These are phyloP conservation scores for Smithornis capensis DNA, from an alignment of 2,113 vertebrate species.

Conservation along the genomic window DNA sequence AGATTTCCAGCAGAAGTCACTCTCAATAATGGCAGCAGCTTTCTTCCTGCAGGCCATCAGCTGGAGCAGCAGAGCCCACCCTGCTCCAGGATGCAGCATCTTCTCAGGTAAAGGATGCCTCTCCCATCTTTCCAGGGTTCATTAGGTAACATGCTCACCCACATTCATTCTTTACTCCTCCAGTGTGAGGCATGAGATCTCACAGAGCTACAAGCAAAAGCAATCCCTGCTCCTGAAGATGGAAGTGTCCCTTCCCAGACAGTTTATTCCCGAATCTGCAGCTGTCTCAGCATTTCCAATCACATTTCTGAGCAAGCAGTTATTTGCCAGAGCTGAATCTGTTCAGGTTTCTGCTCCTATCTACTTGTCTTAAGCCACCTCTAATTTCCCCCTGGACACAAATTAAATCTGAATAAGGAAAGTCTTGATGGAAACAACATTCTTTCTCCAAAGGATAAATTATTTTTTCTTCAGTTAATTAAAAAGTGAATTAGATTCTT, in stretches of 20 bases:
- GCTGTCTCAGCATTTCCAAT: neutral
- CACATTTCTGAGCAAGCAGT: neutral
- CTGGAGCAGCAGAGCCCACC: neutral
- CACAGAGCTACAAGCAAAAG: neutral
- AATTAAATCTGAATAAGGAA: neutral
- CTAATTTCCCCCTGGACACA: neutral
- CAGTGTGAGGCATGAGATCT: fast-evolving
- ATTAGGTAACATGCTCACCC: fast-evolving
- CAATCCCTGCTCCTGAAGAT: neutral
- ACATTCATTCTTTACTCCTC: neutral
- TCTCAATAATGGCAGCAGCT: fast-evolving
- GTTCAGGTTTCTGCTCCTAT: neutral
- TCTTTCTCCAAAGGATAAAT: neutral
- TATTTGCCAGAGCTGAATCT: neutral
- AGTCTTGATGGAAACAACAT: neutral
- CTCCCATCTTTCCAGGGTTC: neutral
- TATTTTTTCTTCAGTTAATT: neutral
- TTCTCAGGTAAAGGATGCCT: neutral
- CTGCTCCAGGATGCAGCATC: neutral
- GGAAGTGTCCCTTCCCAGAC: neutral
- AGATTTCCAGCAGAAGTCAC: neutral
- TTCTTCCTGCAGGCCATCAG: neutral
- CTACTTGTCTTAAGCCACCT: neutral
- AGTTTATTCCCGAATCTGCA: neutral
- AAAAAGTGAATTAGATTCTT: neutral